These are phyloP conservation scores for Melanotaenia parkinsoni DNA, from an alignment of 2,797 vertebrate species.

Conservation along the genomic window DNA sequence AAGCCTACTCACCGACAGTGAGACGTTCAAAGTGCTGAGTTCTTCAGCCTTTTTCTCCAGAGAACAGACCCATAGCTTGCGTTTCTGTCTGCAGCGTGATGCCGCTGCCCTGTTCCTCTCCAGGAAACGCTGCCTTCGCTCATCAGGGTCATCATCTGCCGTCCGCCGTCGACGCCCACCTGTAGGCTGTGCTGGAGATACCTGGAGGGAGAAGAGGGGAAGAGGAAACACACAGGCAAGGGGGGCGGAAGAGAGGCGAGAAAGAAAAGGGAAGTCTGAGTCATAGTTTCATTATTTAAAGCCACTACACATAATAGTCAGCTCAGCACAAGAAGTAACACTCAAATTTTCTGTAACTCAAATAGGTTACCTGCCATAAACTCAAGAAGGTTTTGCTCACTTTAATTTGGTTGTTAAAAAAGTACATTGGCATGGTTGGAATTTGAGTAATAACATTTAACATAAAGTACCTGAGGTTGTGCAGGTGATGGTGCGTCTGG, in stretches of 20 bases:
- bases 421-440: not conserved
- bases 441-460: not conserved
- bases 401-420: constrained; percentile 2
- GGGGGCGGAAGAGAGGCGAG: constrained; percentile 32
- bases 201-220: constrained; percentile 74
- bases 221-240: constrained; percentile 32
- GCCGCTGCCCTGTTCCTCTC: constrained; percentile 96
- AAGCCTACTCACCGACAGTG: constrained; percentile 90
- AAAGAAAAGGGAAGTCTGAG: constrained; percentile 69
- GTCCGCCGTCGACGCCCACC: constrained; percentile 92
- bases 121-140: constrained; percentile 94
- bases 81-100: constrained; percentile 96
- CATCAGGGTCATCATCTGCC: constrained; percentile 94
- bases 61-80: constrained; percentile 95
- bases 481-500: constrained; percentile 93
- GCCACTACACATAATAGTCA: constrained; percentile 42
- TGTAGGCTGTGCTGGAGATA: constrained; percentile 96
- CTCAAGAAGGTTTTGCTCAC: not conserved
- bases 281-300: constrained; percentile 67
- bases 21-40: constrained; percentile 92
- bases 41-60: constrained; percentile 98
- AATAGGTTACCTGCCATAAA: constrained; percentile 1
- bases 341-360: constrained; percentile 23
- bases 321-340: constrained; percentile 21
- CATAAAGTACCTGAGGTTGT: constrained; percentile 83